Percentiles rank a stretch among this genome's conserved stretches.
These are phyloP conservation scores for Hycleus phaleratus DNA, from an alignment of 1,140 invertebrate species.

Conservation along the genomic window DNA sequence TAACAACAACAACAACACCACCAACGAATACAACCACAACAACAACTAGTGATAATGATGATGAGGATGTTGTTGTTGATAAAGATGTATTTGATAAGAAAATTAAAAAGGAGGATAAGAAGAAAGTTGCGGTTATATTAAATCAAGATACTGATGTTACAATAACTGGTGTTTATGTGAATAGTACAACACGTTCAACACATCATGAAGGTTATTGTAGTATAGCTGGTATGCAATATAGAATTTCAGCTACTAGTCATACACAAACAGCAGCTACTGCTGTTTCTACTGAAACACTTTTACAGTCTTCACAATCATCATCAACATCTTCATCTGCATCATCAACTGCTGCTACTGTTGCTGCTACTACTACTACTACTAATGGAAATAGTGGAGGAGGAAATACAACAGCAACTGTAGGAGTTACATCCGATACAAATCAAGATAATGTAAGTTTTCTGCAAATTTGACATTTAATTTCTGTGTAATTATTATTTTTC, in stretches of 20 bases:
- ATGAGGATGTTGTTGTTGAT: conserved; percentile 40
- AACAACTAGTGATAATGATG: background rate
- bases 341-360: conserved; percentile 39
- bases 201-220: conserved; percentile 76
- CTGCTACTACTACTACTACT: conserved; percentile 34
- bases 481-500: no score
- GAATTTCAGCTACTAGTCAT: conserved; percentile 65
- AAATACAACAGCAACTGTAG: background rate
- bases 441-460: background rate
- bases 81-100: conserved; percentile 41
- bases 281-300: conserved; percentile 54
- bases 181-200: conserved; percentile 61
- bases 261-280: conserved; percentile 70
- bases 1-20: background rate
- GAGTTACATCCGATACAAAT: background rate
- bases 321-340: background rate
- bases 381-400: background rate
- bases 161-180: conserved; percentile 73
- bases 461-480: background rate
- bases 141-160: conserved; percentile 80
- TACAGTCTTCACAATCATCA: conserved; percentile 21
- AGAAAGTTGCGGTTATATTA: conserved; percentile 60
- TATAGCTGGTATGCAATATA: conserved; percentile 74
- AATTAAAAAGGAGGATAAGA: conserved; percentile 44
- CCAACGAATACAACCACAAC: no score